These are phyloP conservation scores for Trematomus bernacchii DNA, from an alignment of 2,797 vertebrate genomes.

Conservation along the genomic window DNA sequence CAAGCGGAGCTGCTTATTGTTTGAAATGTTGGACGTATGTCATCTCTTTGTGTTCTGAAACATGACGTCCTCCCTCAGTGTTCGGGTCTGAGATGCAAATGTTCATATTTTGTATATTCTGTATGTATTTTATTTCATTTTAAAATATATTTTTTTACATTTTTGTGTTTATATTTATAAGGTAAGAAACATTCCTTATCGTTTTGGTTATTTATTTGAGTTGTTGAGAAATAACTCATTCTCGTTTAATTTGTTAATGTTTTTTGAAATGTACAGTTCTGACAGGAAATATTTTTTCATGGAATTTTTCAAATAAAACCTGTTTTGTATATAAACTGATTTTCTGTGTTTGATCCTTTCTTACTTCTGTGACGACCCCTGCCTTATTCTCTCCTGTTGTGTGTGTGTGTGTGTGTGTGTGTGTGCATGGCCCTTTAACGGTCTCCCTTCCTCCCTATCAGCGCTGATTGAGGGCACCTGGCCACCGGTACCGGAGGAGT, in stretches of 20 bases:
- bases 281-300: constrained; percentile 29
- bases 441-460: no score
- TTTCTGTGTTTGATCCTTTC: not conserved
- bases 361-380: no score
- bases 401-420: no score
- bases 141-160: constrained; percentile 47
- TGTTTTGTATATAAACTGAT: constrained; percentile 25
- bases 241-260: not conserved
- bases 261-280: constrained; percentile 10
- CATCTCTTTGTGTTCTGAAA: not conserved
- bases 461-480: no score
- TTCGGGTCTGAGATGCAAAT: constrained; percentile 87
- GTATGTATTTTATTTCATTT: constrained; percentile 37
- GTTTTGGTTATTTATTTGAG: constrained; percentile 91
- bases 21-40: not conserved
- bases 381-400: no score
- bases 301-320: constrained; percentile 25
- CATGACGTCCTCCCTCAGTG: constrained; percentile 48
- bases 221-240: not conserved
- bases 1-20: not conserved
- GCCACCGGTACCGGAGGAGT: no score
- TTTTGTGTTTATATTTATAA: constrained; percentile 83
- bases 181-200: constrained; percentile 82
- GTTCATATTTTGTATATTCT: constrained; percentile 70
- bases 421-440: no score